These are phyloP conservation scores for Aphelinus certus DNA, from an alignment of 1,140 invertebrate genomes.

Conservation along the genomic window DNA sequence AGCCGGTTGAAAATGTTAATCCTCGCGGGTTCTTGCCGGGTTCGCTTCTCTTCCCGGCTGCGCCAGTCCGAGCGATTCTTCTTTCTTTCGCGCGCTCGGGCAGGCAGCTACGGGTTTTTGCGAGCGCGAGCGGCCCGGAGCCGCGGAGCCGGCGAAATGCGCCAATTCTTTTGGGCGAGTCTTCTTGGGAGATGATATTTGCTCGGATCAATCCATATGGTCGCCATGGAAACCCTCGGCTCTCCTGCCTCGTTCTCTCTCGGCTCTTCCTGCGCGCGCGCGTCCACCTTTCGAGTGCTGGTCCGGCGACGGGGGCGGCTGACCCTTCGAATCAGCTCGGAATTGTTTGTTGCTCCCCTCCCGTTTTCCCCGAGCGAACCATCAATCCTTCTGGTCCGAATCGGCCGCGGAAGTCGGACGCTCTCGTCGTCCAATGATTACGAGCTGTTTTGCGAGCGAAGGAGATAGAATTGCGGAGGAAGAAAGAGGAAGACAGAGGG, in stretches of 20 bases:
- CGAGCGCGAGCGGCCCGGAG: constrained; percentile 42
- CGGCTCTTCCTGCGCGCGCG: not conserved
- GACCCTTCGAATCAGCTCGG: too few species aligned
- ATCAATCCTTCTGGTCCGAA: not conserved
- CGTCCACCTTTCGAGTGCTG: constrained; percentile 24
- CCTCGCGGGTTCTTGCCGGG: constrained; percentile 2
- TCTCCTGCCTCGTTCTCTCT: constrained; percentile 47
- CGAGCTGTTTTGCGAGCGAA: too few species aligned
- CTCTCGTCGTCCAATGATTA: too few species aligned
- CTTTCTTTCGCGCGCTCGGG: constrained; percentile 30
- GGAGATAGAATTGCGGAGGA: too few species aligned
- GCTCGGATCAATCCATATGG: constrained; percentile 66
- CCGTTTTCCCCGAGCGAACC: too few species aligned
- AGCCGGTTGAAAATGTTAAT: not conserved
- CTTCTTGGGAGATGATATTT: constrained; percentile 64
- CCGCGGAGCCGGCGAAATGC: constrained; percentile 55
- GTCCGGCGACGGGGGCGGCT: too few species aligned
- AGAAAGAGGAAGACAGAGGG: not conserved
- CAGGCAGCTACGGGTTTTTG: not conserved
- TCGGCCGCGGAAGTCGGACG: constrained; percentile 27
- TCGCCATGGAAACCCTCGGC: constrained; percentile 60
- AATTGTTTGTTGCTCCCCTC: too few species aligned
- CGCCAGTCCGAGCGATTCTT: constrained; percentile 31
- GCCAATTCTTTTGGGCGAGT: constrained; percentile 61
- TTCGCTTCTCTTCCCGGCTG: constrained; percentile 12